Conservation (phyloP, 2,888 invertebrate genomes). For the Phymatocera aterrima region DNA sequence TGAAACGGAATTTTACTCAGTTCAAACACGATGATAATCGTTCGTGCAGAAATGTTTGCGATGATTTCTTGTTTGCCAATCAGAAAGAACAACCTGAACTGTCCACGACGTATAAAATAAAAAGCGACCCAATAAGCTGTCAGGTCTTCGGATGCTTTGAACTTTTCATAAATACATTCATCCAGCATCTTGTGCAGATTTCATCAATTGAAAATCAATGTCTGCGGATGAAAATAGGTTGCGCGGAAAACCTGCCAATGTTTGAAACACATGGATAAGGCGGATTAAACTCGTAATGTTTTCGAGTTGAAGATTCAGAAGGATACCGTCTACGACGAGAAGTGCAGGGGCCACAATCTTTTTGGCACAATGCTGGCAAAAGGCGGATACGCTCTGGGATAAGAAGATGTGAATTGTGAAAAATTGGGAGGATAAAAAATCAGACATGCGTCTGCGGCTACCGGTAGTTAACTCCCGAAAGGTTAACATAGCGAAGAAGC, state of each 20-base stretch:
- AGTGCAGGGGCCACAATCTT: neutral
- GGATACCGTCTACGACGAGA: neutral
- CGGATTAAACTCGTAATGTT: neutral
- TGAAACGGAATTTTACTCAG: neutral
- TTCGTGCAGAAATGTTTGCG: neutral
- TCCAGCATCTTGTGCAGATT: too few relatives aligned
- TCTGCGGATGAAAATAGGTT: neutral
- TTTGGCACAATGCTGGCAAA: neutral
- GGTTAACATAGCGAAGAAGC: neutral
- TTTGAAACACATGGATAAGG: neutral
- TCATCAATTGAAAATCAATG: neutral
- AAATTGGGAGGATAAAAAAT: too few relatives aligned
- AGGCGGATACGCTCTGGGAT: too few relatives aligned
- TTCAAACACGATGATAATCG: neutral
- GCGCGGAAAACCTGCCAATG: neutral
- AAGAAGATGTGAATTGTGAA: neutral
- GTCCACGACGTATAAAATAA: too few relatives aligned
- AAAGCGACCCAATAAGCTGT: too few relatives aligned
- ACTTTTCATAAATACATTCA: neutral
- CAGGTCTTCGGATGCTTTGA: too few relatives aligned
- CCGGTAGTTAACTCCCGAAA: neutral
- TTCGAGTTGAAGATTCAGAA: neutral
- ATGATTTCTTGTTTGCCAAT: too few relatives aligned
- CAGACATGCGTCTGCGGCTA: neutral
- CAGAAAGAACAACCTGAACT: too few relatives aligned